phyloP scores from a whole-genome alignment of 1,140 invertebrate genomes.

The Zaprionus ghesquierei region DNA sequence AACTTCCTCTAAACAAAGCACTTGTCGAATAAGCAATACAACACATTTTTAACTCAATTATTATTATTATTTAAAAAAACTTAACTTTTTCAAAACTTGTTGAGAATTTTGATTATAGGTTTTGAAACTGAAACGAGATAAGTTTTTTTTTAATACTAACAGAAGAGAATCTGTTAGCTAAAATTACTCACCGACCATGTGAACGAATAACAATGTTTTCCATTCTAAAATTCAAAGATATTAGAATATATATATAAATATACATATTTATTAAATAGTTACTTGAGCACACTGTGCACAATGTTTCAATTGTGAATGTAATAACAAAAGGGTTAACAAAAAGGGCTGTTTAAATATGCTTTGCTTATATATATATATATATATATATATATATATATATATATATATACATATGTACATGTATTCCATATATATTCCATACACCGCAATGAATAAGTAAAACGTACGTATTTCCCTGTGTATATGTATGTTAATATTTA shows the following conservation, averaged over 20 bases:
- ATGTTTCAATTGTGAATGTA: neutral
- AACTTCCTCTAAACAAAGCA: neutral
- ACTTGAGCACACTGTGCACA: neutral
- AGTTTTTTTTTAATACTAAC: neutral
- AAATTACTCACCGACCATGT: slow-evolving; percentile 27
- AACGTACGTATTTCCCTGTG: neutral
- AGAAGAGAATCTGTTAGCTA: neutral
- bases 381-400: too few relatives aligned
- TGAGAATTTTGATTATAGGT: neutral
- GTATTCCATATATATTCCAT: too few relatives aligned
- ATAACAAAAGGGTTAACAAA: neutral
- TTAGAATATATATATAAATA: neutral
- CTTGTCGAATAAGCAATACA: neutral
- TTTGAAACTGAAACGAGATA: neutral
- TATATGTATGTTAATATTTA: neutral
- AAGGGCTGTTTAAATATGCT: neutral
- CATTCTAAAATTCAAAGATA: neutral
- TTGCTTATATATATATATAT: neutral
- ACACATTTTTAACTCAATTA: neutral
- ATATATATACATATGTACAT: too few relatives aligned
- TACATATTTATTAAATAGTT: neutral
- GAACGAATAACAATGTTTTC: slow-evolving; percentile 41
- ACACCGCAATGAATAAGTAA: slow-evolving; percentile 25
- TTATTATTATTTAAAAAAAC: neutral
- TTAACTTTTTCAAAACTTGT: neutral